These are phyloP conservation scores for Campopleginae sp. DNA, from an alignment of 2,888 invertebrate species.

Conservation along the genomic window DNA sequence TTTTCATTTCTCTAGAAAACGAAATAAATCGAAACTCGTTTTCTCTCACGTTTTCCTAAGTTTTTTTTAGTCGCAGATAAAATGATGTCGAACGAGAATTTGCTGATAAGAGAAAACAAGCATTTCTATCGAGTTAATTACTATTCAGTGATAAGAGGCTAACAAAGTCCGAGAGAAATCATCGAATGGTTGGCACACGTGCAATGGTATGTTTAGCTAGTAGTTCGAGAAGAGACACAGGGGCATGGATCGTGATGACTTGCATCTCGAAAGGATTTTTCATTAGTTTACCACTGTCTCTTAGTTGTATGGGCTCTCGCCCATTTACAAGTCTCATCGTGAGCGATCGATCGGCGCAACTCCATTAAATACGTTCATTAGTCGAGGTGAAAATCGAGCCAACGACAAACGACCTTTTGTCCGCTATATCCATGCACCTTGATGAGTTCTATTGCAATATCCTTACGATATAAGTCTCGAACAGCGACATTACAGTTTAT, in stretches of 20 bases:
- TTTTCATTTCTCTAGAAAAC: background rate
- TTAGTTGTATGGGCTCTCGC: constrained; percentile 25
- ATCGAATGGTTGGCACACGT: constrained; percentile 24
- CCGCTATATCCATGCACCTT: constrained; percentile 32
- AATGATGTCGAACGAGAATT: background rate
- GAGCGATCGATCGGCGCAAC: constrained; percentile 41
- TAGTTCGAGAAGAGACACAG: constrained; percentile 12
- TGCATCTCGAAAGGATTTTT: constrained; percentile 41
- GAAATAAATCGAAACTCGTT: background rate
- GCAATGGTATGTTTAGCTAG: constrained; percentile 9
- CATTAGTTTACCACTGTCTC: constrained; percentile 25
- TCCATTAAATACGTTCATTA: constrained; percentile 61
- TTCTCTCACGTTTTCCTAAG: background rate
- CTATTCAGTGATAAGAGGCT: constrained; percentile 26
- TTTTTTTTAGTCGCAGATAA: background rate
- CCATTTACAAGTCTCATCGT: constrained; percentile 54
- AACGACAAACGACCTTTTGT: constrained; percentile 57
- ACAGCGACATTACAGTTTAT: constrained; percentile 39
- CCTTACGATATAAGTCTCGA: constrained; percentile 26
- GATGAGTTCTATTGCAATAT: constrained; percentile 19
- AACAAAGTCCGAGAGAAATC: constrained; percentile 33
- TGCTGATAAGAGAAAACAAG: constrained; percentile 22
- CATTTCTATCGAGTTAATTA: constrained; percentile 34
- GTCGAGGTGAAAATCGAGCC: constrained; percentile 54
- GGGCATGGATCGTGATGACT: constrained; percentile 32